Percentiles rank a stretch among this genome's conserved stretches.
phyloP scores from a whole-genome alignment of 35 echinoderm and acorn worm species.

The Patiria miniata region DNA sequence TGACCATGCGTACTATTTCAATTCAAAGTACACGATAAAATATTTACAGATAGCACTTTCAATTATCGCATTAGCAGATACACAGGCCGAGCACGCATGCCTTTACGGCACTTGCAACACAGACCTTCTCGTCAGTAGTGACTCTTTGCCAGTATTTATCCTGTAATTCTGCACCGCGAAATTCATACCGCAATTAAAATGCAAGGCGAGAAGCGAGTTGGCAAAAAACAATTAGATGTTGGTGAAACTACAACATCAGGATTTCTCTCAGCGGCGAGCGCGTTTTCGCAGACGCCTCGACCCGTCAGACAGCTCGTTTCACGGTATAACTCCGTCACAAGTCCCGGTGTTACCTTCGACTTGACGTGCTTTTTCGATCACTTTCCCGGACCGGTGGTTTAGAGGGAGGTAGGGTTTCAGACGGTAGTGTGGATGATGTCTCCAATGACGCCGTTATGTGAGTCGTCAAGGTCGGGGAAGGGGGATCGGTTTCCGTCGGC shows the following conservation, averaged over 20 bases:
- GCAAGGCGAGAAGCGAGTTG: not conserved
- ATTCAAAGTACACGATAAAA: too few species aligned
- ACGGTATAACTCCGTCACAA: not conserved
- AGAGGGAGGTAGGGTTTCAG: not conserved
- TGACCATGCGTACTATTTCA: too few species aligned
- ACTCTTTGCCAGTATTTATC: not conserved
- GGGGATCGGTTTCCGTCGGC: not conserved
- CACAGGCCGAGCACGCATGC: not conserved
- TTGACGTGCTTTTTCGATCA: slow-evolving; percentile 16
- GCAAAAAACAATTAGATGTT: not conserved
- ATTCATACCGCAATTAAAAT: slow-evolving; percentile 16
- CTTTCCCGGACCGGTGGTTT: slow-evolving; percentile 5
- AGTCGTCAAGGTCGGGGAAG: not conserved
- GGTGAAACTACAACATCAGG: not conserved
- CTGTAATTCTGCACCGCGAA: slow-evolving; percentile 17
- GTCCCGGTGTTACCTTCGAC: not conserved
- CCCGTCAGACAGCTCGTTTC: not conserved
- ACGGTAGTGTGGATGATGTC: not conserved
- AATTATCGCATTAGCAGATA: not conserved
- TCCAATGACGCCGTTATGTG: not conserved
- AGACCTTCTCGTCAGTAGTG: too few species aligned
- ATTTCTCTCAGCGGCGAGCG: slow-evolving; percentile 11
- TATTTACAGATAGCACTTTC: not conserved
- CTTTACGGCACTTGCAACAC: too few species aligned
- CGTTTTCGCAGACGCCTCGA: not conserved